Evolutionary conservation across 2,888 invertebrate species (phyloP), one percentile per base, ranked within the genome.

Genomic region (Drosophila vallismaia): DNA sequence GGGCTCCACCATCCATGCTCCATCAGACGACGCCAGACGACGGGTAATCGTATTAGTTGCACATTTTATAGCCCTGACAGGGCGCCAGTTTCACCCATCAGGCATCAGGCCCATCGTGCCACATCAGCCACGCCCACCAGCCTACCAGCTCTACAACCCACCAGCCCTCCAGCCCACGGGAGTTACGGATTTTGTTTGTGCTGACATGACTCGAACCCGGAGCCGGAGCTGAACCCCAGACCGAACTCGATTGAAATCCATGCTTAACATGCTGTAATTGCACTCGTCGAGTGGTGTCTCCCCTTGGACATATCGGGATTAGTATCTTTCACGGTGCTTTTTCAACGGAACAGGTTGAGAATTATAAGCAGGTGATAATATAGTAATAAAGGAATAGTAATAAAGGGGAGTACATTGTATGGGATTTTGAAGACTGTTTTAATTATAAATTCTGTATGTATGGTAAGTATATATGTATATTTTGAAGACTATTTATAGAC

Each of bases 31-130:
- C 59, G 33, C 49, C 8, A 44, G 33, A n/a, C 53, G 60, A 42
- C 69, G 77, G 74, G 86, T 82, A 82, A 82, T 86, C 81, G 81
- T 80, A 82, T 82, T 82, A 82, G 86, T 74, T 86, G 81, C 84
- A 86, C 80, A 79, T 76, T 86, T 86, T 79, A 86, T 86, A 74
- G 74, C 68, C 64, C 67, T 75, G 57, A 63, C 62, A 55, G 38
- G 70, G 49, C 71, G 51, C 59, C 69, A 45, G 52, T 48, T 52
- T 44, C 42, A 57, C 57, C 57, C 38, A 40, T 40, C 40, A 36
- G n/a, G 12, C n/a, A 38, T 12, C 38, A 42, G 14, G 40, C 40
- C 45, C 57, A 28, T 19, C 19, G 19, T 19, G 19, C 19, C 19
- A 14, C 14, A 14, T 36, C 36, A n/a, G 40, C 40, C 40, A 42